Evolutionary conservation across 2,797 vertebrate species (phyloP), one percentile per base, ranked within the genome.

Genomic region (Acipenser transmontanus): DNA sequence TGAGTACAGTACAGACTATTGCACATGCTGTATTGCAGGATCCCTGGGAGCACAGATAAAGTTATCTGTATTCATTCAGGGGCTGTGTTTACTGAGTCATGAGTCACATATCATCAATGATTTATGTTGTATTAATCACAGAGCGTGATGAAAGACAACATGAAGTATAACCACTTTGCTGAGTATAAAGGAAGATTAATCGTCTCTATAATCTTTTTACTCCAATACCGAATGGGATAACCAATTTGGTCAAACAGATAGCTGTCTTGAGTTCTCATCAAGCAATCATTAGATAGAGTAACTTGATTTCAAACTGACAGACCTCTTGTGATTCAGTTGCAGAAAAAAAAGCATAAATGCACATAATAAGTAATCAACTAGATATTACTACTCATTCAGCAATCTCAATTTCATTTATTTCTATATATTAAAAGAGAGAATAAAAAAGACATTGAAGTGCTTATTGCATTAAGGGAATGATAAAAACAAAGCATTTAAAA

Each of bases 201-300:
- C 20, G 61, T 51, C 17, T 34, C 59, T 50, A 51, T 61, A 51
- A 57, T 57, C 54, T 57, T 11, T 13, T 57, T 57, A 57, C 54
- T 57, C 12, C 7, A 11, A 6, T 3, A 6, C 7, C 11, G 12
- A 13, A n/a, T 11, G 14, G 54, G 54, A 11, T 7, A 57, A 0
- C 54, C 7, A 47, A 6, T 50, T 57, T 48, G 50, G 47, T 48
- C 49, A 66, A 57, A 12, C 64, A 17, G 50, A 20, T 47, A 50
- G 51, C 6, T 65, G 65, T 59, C 50, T 7, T 11, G 13, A 49
- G 17, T 8, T 57, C 51, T 49, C 67, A 64, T 59, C 59, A 59
- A n/a, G 54, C 2, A 2, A n/a, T 57, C 54, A 57, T 57, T 57
- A 57, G 54, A 11, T 57, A 57, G 54, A 57, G 7, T 1, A 57